These are phyloP conservation scores for Saxidomus purpurata DNA, from an alignment of 1,140 invertebrate species.

Conservation along the genomic window DNA sequence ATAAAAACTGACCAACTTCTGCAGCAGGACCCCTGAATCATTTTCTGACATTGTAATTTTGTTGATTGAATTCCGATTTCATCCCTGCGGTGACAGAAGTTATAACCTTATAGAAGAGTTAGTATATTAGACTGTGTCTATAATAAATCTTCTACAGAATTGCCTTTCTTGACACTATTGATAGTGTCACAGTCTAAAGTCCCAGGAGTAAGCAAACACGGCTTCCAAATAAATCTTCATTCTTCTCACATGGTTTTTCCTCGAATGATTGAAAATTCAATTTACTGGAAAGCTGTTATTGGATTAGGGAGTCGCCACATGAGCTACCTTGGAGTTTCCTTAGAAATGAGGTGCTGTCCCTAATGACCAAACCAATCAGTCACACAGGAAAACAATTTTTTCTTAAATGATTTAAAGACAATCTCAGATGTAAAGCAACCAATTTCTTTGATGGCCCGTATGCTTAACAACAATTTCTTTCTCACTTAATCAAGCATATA, in stretches of 20 bases:
- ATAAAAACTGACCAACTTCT: too few relatives aligned
- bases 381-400: not conserved
- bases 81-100: not conserved
- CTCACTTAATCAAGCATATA: conserved; percentile 19
- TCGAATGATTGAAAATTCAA: conserved; percentile 22
- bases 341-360: not conserved
- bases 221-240: conserved; percentile 42
- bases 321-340: not conserved
- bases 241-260: not conserved
- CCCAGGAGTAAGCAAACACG: conserved; percentile 29
- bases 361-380: conserved; percentile 15
- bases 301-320: not conserved
- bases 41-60: not conserved
- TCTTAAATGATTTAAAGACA: conserved; percentile 17
- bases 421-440: not conserved
- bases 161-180: not conserved
- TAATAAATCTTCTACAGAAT: conserved; percentile 20
- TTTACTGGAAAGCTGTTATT: conserved; percentile 25
- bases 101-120: conserved; percentile 14
- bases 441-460: conserved; percentile 7
- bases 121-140: conserved; percentile 42
- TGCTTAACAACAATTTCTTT: not conserved
- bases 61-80: not conserved
- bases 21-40: too few relatives aligned
- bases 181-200: conserved; percentile 25